A percentile compares a stretch with the other conserved stretches of the same genome.
These are phyloP conservation scores for Crotalus helleri DNA, from an alignment of 2,113 vertebrate species.

Conservation along the genomic window DNA sequence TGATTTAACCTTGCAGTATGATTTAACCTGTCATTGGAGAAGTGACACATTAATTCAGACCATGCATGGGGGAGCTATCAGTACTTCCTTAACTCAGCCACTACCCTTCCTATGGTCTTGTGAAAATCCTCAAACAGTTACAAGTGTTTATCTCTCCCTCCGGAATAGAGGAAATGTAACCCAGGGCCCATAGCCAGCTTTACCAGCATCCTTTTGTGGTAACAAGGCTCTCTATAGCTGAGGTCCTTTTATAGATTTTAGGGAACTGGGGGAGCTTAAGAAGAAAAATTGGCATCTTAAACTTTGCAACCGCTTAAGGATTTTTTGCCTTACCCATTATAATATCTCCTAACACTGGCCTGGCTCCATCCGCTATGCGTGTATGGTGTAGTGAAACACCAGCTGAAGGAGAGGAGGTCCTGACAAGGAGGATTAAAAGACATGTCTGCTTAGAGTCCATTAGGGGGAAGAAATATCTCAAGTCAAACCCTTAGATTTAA, in stretches of 20 bases:
- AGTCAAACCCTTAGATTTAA: not conserved
- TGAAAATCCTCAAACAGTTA: not conserved
- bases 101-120: not conserved
- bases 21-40: not conserved
- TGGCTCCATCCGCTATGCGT: not conserved
- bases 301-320: not conserved
- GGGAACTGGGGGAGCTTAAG: not conserved
- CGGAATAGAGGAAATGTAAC: not conserved
- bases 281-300: not conserved
- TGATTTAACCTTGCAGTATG: not conserved
- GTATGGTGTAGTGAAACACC: not conserved
- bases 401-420: not conserved
- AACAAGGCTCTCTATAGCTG: not conserved
- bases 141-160: not conserved
- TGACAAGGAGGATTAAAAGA: not conserved
- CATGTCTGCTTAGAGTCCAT: not conserved
- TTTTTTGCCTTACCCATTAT: not conserved
- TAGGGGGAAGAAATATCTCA: not conserved
- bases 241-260: not conserved
- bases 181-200: not conserved
- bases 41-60: not conserved
- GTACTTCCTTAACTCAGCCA: not conserved
- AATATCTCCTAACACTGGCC: not conserved
- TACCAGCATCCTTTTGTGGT: not conserved
- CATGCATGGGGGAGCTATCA: not conserved